These are phyloP conservation scores for Anastrepha obliqua DNA, from an alignment of 1,140 invertebrate genomes.

Conservation along the genomic window DNA sequence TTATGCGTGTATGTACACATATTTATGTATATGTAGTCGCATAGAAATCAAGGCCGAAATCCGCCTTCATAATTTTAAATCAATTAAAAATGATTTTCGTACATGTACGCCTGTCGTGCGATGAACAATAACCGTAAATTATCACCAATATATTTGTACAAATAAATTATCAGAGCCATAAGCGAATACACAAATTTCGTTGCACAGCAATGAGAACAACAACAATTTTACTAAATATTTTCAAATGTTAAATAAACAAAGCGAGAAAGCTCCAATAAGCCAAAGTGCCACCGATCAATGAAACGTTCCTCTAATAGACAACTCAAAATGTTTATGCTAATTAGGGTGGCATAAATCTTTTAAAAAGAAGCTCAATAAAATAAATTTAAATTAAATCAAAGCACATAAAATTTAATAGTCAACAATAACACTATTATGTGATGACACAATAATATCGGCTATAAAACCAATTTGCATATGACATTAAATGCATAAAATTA, in stretches of 20 bases:
- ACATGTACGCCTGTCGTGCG: slow-evolving; percentile 23
- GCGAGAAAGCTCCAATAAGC: slow-evolving; percentile 1
- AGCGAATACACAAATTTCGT: neutral
- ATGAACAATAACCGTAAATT: slow-evolving; percentile 44
- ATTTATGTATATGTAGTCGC: no score
- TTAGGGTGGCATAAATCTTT: slow-evolving; percentile 20
- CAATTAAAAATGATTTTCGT: slow-evolving; percentile 18
- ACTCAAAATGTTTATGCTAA: slow-evolving; percentile 43
- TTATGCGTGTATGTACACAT: neutral
- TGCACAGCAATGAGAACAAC: neutral
- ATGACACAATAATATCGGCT: slow-evolving; percentile 45
- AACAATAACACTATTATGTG: slow-evolving; percentile 41
- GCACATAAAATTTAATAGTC: slow-evolving; percentile 48
- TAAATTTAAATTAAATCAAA: slow-evolving; percentile 46
- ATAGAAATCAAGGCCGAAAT: neutral
- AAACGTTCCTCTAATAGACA: slow-evolving; percentile 34
- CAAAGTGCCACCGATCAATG: slow-evolving; percentile 20
- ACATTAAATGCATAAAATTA: slow-evolving; percentile 33
- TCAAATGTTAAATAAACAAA: slow-evolving; percentile 10
- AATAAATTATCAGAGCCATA: slow-evolving; percentile 21
- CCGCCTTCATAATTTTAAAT: slow-evolving; percentile 10
- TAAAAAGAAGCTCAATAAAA: slow-evolving; percentile 49
- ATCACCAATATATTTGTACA: slow-evolving; percentile 37
- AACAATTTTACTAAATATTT: neutral
- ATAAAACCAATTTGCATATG: slow-evolving; percentile 48